These are phyloP conservation scores for Epinephelus moara DNA, from an alignment of 2,113 vertebrate genomes.

Conservation along the genomic window DNA sequence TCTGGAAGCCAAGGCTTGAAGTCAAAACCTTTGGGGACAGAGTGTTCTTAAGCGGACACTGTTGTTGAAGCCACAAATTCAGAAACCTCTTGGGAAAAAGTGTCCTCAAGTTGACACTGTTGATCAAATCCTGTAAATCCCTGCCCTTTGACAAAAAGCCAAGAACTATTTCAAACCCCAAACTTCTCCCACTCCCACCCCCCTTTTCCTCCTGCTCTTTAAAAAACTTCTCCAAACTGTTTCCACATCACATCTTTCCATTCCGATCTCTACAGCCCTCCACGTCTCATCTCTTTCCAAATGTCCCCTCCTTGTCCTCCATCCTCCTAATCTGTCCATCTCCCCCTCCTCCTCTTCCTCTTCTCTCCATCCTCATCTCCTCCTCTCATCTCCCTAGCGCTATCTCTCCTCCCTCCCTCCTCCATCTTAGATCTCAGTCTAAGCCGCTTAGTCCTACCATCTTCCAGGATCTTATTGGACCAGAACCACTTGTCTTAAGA, in stretches of 20 bases:
- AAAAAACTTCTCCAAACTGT: slow-evolving; percentile 62
- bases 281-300: slow-evolving; percentile 69
- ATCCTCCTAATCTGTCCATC: slow-evolving; percentile 70
- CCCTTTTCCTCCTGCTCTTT: slow-evolving; percentile 38
- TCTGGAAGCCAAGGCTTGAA: slow-evolving; percentile 61
- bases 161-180: slow-evolving; percentile 66
- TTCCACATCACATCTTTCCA: slow-evolving; percentile 65
- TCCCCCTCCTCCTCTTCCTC: slow-evolving; percentile 48
- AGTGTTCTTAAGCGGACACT: slow-evolving; percentile 50
- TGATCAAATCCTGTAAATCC: slow-evolving; percentile 70
- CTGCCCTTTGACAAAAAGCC: slow-evolving; percentile 64
- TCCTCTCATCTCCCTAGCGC: slow-evolving; percentile 69
- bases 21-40: slow-evolving; percentile 54
- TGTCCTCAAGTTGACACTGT: slow-evolving; percentile 73
- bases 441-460: slow-evolving; percentile 85
- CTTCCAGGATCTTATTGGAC: slow-evolving; percentile 83
- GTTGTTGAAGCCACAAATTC: slow-evolving; percentile 60
- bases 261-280: slow-evolving; percentile 54
- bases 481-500: slow-evolving; percentile 86
- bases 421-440: slow-evolving; percentile 76
- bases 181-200: slow-evolving; percentile 47
- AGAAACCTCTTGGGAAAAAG: slow-evolving; percentile 56
- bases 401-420: slow-evolving; percentile 70
- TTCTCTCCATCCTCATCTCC: slow-evolving; percentile 68
- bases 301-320: slow-evolving; percentile 69